Evolutionary conservation across 2,113 vertebrate species (phyloP).

Genomic region (Pterocles burchelli): DNA sequence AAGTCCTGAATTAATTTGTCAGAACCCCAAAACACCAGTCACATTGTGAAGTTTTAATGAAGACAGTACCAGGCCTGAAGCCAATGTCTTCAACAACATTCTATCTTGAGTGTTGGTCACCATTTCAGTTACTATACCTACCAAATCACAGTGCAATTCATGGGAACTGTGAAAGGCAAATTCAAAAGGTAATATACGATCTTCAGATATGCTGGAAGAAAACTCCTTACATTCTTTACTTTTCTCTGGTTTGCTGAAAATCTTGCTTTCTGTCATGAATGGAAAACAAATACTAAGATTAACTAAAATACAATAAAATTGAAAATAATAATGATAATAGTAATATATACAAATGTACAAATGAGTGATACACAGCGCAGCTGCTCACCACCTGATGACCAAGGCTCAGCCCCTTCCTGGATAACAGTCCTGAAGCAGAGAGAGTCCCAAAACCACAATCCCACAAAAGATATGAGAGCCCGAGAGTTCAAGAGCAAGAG

Average conservation of each 20-base stretch:
- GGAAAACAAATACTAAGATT: background rate
- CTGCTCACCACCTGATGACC: too few relatives aligned
- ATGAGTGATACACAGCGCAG: too few relatives aligned
- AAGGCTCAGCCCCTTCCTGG: too few relatives aligned
- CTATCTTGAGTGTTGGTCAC: background rate
- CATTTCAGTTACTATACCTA: constrained; percentile 61
- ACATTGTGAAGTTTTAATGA: background rate
- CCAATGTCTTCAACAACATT: background rate
- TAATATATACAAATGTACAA: too few relatives aligned
- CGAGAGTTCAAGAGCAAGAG: too few relatives aligned
- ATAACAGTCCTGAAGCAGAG: too few relatives aligned
- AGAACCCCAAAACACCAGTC: background rate
- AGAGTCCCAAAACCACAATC: too few relatives aligned
- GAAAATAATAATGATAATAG: too few relatives aligned
- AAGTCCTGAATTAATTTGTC: background rate
- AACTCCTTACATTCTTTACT: constrained; percentile 17
- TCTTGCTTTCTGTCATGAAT: constrained; percentile 11
- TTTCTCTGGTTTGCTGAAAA: background rate
- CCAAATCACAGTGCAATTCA: constrained; percentile 72
- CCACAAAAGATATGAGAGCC: too few relatives aligned
- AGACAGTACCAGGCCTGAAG: background rate
- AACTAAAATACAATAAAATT: too few relatives aligned
- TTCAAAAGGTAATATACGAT: constrained; percentile 71
- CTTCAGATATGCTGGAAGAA: constrained; percentile 48
- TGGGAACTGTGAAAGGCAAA: constrained; percentile 67